A percentile compares a stretch with the other conserved stretches of the same genome.
Evolutionary conservation across 2,113 vertebrate species (phyloP).

Genomic region (Numida meleagris): DNA sequence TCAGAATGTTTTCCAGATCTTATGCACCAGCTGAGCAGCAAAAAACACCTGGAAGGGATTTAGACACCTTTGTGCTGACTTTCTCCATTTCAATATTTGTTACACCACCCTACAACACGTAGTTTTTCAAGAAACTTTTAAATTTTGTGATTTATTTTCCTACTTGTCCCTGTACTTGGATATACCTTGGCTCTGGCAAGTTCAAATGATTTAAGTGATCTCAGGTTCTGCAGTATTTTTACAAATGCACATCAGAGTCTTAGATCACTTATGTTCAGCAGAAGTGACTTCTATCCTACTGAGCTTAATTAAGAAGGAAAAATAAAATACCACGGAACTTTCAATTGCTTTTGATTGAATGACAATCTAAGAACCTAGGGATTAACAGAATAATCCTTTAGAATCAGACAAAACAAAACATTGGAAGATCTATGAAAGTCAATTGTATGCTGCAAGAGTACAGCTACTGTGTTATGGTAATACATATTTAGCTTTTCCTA

Average conservation of each 20-base stretch:
- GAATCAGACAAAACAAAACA: neutral
- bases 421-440: neutral
- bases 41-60: neutral
- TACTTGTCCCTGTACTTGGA: neutral
- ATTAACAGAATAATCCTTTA: neutral
- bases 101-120: neutral
- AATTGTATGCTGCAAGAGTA: neutral
- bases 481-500: neutral
- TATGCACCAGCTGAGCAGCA: neutral
- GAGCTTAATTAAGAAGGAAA: neutral
- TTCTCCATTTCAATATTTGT: neutral
- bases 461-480: neutral
- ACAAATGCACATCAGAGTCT: neutral
- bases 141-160: neutral
- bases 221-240: neutral
- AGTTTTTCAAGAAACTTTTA: neutral
- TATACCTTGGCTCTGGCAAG: neutral
- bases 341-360: neutral
- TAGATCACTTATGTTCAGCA: neutral
- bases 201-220: neutral
- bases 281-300: neutral
- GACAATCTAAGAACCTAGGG: neutral
- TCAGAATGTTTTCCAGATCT: neutral
- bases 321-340: neutral
- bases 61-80: neutral